phyloP scores from a whole-genome alignment of 2,888 invertebrate genomes.

The Amiota mariae region DNA sequence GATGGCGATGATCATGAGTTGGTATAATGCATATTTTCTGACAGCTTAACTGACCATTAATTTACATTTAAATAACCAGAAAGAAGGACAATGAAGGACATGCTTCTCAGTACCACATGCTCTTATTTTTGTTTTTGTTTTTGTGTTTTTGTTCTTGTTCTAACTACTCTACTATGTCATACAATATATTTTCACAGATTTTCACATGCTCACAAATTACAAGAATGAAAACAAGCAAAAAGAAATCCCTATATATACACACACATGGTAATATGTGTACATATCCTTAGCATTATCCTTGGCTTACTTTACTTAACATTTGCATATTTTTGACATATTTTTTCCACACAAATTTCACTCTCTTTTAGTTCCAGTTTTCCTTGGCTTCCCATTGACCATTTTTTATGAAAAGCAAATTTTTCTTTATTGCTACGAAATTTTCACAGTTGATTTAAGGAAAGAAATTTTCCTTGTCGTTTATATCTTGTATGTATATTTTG shows the following conservation, averaged over 20 bases:
- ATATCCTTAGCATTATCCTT: conserved; percentile 20
- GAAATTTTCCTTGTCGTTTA: conserved; percentile 20
- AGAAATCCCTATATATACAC: not conserved
- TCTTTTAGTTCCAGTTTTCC: not conserved
- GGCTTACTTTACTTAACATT: conserved; percentile 42
- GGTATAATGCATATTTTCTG: conserved; percentile 39
- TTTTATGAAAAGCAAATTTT: conserved; percentile 39
- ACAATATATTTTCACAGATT: conserved; percentile 41
- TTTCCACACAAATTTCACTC: conserved; percentile 47
- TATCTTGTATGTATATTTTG: too few species aligned
- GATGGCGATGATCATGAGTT: too few species aligned
- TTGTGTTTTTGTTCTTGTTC: conserved; percentile 11
- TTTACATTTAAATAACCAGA: conserved; percentile 58
- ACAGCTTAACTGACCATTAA: conserved; percentile 67
- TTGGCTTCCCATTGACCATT: conserved; percentile 45
- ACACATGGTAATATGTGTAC: conserved; percentile 23
- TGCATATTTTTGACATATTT: conserved; percentile 63
- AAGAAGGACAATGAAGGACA: conserved; percentile 34
- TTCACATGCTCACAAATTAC: conserved; percentile 38
- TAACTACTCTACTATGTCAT: not conserved
- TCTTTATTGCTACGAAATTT: conserved; percentile 47
- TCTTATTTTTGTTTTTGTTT: too few species aligned
- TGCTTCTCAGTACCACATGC: conserved; percentile 30
- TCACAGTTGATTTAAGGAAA: conserved; percentile 59
- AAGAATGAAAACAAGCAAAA: not conserved